A percentile compares a stretch with the other conserved stretches of the same genome.
phyloP scores from a whole-genome alignment of 2,888 invertebrate species.

The Tipula confusa region DNA sequence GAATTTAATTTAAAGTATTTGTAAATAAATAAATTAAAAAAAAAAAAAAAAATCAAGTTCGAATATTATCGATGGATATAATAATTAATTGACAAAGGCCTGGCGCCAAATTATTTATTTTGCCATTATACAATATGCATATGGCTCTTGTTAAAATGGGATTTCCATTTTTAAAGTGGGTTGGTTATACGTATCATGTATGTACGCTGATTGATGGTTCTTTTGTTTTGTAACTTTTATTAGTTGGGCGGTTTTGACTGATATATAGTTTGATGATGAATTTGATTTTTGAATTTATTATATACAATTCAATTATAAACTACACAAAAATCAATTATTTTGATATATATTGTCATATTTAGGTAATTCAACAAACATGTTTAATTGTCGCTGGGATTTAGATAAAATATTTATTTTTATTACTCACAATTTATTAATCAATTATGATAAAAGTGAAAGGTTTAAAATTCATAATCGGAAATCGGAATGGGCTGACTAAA shows the following conservation, averaged over 20 bases:
- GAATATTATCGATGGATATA: neutral
- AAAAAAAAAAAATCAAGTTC: neutral
- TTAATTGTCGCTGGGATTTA: neutral
- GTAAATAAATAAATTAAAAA: neutral
- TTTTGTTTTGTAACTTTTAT: neutral
- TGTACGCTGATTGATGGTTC: neutral
- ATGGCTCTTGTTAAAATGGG: conserved; percentile 16
- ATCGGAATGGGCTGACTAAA: neutral
- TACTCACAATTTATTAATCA: neutral
- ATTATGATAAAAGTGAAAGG: neutral
- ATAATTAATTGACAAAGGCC: neutral
- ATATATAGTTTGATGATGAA: neutral
- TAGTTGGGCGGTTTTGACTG: neutral
- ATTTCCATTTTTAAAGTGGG: conserved; percentile 3
- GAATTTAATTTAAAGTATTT: neutral
- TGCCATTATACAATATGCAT: neutral
- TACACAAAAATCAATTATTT: neutral
- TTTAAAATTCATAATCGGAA: neutral
- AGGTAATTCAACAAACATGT: neutral
- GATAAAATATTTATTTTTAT: neutral
- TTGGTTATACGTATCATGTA: neutral
- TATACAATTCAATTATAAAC: neutral
- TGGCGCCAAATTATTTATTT: conserved; percentile 3
- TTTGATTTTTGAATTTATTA: neutral
- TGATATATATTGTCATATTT: conserved; percentile 6